These are phyloP conservation scores for Listronotus bonariensis DNA, from an alignment of 1,140 invertebrate species.

Conservation along the genomic window DNA sequence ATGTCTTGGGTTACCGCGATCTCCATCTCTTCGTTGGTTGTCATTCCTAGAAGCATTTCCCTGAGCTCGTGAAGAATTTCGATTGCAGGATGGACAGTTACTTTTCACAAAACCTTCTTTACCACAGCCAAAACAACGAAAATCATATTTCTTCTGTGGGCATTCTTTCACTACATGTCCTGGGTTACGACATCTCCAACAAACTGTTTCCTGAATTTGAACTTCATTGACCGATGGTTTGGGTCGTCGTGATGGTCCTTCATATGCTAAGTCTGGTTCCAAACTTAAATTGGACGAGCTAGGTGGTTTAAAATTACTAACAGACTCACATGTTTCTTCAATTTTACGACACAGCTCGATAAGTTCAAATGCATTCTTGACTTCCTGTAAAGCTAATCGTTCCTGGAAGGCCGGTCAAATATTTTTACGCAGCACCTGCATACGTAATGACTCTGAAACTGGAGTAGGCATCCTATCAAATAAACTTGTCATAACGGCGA, in stretches of 20 bases:
- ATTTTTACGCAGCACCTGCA: conserved; percentile 4
- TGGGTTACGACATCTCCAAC: conserved; percentile 1
- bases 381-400: neutral
- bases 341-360: neutral
- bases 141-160: neutral
- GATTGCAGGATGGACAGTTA: neutral
- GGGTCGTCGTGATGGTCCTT: neutral
- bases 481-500: neutral
- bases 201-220: neutral
- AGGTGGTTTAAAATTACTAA: conserved; percentile 2
- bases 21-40: too few relatives aligned
- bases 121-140: conserved; percentile 6
- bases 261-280: conserved; percentile 1
- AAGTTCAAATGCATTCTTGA: neutral
- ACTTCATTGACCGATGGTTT: neutral
- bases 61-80: neutral
- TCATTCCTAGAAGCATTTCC: neutral
- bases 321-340: neutral
- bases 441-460: neutral
- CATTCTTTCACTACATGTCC: neutral
- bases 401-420: neutral
- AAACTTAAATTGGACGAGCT: neutral
- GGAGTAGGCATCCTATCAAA: conserved; percentile 4
- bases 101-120: neutral
- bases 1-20: too few relatives aligned